These are phyloP conservation scores for Lagorchestes hirsutus DNA, from an alignment of 2,797 vertebrate genomes.

Conservation along the genomic window DNA sequence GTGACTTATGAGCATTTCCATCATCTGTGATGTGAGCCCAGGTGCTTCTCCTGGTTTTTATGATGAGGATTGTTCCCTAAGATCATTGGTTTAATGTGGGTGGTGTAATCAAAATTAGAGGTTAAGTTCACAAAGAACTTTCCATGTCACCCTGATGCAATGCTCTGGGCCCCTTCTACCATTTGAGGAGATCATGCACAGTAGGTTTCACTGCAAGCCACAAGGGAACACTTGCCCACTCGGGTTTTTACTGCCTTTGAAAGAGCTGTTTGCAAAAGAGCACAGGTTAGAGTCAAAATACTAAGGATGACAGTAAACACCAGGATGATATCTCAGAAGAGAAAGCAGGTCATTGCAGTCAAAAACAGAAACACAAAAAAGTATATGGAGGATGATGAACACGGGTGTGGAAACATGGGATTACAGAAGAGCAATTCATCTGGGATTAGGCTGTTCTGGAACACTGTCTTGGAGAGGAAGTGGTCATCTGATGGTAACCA, in stretches of 20 bases:
- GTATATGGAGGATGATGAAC: not conserved
- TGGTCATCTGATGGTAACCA: too few relatives aligned
- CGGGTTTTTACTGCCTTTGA: too few relatives aligned
- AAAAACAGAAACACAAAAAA: not conserved
- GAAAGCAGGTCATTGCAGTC: not conserved
- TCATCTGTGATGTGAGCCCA: not conserved
- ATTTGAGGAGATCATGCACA: not conserved
- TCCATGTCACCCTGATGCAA: not conserved
- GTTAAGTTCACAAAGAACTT: too few relatives aligned
- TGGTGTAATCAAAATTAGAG: not conserved
- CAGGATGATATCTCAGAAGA: not conserved
- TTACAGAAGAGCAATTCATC: not conserved
- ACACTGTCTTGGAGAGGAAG: not conserved
- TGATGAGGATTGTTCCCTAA: not conserved
- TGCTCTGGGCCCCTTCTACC: not conserved
- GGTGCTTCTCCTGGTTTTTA: not conserved
- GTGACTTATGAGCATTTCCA: too few relatives aligned
- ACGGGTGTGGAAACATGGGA: not conserved
- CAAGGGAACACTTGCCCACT: not conserved
- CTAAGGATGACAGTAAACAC: not conserved
- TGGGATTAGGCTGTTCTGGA: not conserved
- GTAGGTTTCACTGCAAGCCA: not conserved
- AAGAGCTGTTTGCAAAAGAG: too few relatives aligned
- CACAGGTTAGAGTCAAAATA: not conserved
- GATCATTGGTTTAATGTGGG: not conserved